Base-by-base conservation (phyloP, 2,888 invertebrate genomes). In the Clitarchus hookeri region DNA sequence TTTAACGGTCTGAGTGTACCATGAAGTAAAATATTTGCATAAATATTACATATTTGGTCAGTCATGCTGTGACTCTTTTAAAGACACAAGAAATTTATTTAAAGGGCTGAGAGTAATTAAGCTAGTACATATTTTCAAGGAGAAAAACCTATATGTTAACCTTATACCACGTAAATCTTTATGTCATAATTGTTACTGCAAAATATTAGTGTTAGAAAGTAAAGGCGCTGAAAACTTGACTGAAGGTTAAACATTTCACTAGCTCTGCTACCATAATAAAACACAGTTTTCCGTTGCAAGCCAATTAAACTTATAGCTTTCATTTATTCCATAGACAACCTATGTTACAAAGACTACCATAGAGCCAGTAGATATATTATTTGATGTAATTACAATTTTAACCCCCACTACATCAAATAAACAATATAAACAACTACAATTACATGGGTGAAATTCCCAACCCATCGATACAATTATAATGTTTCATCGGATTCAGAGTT, bases 91-190 rank as follows among this genome's bases (percentile, higher is more conserved):
- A 79, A 79, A 79, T 12, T 27, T 0, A 79, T 79, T 79, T n/a
- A 79, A 79, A 79, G 79, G 0, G 25, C 13, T 79, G 79, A 79
- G 79, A 79, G n/a, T n/a, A 79, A 79, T 79, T 79, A 79, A 79
- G 78, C 78, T 78, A 0, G 79, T 19, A 6, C 79, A 79, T n/a
- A 13, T 79, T 79, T 79, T 19, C 25, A 79, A 23, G 23, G 23
- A 79, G 79, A 79, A 79, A 78, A 25, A 79, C 79, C 79, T 79
- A 79, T 23, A 26, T 79, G 79, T 79, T 79, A 79, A n/a, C 27
- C 6, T n/a, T 79, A n/a, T 77, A 77, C 13, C 77, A 77, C 23
- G 8, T n/a, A 79, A n/a, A 79, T 79, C 79, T 12, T 79, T 79
- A 23, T 78, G 79, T 79, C 79, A 12, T 12, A n/a, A n/a, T 79